Evolutionary conservation across 2,113 vertebrate genomes (phyloP).

Genomic region (Aegotheles bennettii): DNA sequence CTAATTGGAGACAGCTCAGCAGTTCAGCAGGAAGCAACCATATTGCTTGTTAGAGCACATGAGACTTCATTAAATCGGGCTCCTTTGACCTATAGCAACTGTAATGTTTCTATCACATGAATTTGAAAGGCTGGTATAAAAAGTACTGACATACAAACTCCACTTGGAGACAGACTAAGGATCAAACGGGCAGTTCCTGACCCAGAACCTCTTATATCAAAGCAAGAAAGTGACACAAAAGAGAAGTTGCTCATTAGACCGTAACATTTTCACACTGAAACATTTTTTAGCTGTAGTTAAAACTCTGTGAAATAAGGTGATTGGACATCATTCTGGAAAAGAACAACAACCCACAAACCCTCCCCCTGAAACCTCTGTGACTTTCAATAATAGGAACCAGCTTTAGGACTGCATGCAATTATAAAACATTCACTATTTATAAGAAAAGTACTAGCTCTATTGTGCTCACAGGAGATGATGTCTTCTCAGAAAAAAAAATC

Average conservation of each 20-base stretch:
- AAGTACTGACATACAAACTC: neutral
- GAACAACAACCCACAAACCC: conserved; percentile 38
- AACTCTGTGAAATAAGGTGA: neutral
- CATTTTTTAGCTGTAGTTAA: conserved; percentile 3
- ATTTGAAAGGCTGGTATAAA: neutral
- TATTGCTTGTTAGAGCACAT: neutral
- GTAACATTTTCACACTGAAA: conserved; percentile 12
- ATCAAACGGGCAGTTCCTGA: neutral
- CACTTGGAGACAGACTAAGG: neutral
- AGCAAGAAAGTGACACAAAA: conserved; percentile 11
- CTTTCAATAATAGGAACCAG: conserved; percentile 57
- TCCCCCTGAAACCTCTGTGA: neutral
- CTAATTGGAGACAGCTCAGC: neutral
- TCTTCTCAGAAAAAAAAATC: conserved; percentile 2
- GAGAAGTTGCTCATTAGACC: neutral
- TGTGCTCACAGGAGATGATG: conserved; percentile 46
- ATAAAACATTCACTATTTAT: conserved; percentile 32
- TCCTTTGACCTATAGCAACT: neutral
- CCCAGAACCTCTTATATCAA: conserved; percentile 20
- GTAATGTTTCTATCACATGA: neutral
- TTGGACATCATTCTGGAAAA: conserved; percentile 24
- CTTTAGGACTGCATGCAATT: conserved; percentile 56
- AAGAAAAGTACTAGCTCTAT: conserved; percentile 30
- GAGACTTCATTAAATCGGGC: neutral
- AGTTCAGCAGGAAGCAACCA: neutral